Conservation (phyloP, 2,797 vertebrate species). For the Cyprinodon diabolis region DNA sequence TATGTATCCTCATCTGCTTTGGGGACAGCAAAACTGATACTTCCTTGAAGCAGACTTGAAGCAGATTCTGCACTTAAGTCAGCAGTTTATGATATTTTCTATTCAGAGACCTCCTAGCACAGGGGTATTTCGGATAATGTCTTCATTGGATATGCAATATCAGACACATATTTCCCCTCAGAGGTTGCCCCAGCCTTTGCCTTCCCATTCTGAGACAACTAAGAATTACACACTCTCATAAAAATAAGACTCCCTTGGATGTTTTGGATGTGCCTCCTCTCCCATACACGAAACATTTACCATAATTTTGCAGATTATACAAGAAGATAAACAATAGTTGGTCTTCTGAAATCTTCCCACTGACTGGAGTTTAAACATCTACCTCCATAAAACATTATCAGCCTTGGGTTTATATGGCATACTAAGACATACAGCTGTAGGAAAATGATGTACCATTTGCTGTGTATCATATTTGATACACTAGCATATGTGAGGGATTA, state of each 20-base stretch:
- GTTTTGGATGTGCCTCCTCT: not conserved
- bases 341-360: not conserved
- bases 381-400: not conserved
- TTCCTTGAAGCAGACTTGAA: not conserved
- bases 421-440: not conserved
- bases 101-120: not conserved
- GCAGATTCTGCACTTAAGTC: conserved; percentile 6
- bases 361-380: not conserved
- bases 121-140: not conserved
- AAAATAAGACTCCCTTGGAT: not conserved
- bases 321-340: not conserved
- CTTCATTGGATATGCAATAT: not conserved
- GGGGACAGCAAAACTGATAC: not conserved
- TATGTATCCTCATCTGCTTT: conserved; percentile 1
- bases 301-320: not conserved
- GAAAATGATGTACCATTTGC: not conserved
- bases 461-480: not conserved
- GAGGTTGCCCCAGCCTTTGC: not conserved
- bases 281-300: not conserved
- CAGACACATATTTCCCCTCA: not conserved
- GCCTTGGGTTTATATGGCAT: not conserved
- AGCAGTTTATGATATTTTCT: conserved; percentile 10
- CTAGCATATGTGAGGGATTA: not conserved
- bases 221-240: not conserved
- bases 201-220: conserved; percentile 3